Evolutionary conservation across 2,113 vertebrate species (phyloP), one percentile per base, ranked within the genome.

Genomic region (Gadus macrocephalus): DNA sequence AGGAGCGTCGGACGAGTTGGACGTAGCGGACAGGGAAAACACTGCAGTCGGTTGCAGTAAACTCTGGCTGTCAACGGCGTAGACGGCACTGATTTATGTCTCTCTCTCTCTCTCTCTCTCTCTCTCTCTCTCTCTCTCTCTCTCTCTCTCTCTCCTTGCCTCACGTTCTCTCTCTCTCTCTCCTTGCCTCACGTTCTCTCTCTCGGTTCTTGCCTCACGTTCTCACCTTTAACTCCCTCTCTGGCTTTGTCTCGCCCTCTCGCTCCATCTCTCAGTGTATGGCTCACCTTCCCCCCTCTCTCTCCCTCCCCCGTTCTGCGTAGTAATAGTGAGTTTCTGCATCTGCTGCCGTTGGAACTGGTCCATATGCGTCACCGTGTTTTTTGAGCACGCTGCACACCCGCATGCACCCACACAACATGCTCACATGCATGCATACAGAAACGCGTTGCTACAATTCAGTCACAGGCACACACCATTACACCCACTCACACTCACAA

Each of bases 41-140:
- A 69, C 81, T 72, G 83, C 82, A 78, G 84, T 70, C 67, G 2
- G 25, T 64, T n/a, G 59, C 75, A 55, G 68, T 67, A 20, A 49
- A 60, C 67, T 31, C 71, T 64, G 64, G 15, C 5, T 73, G 74
- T 80, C 75, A 73, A 79, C 80, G 69, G 69, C 53, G 58, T 71
- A 56, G 38, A 62, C 77, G 62, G 71, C 71, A 78, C 42, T 72
- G 66, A 67, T 70, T 76, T 69, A 58, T 22, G 19, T 22, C 15
- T 22, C 42, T 49, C 42, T 49, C 42, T 49, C 42, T 62, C 61
- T 62, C 22, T 62, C 20, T 62, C 60, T 62, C 20, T 20, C 20
- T 20, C 20, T 42, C 4, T 42, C 38, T 2, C 4, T 42, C 38
- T 49, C 20, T 20, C 20, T 20, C 20, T 20, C 20, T 20, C 20